A percentile compares a stretch with the other conserved stretches of the same genome.
Evolutionary conservation across 2,797 vertebrate genomes (phyloP).

Genomic region (Sibirionetta formosa): DNA sequence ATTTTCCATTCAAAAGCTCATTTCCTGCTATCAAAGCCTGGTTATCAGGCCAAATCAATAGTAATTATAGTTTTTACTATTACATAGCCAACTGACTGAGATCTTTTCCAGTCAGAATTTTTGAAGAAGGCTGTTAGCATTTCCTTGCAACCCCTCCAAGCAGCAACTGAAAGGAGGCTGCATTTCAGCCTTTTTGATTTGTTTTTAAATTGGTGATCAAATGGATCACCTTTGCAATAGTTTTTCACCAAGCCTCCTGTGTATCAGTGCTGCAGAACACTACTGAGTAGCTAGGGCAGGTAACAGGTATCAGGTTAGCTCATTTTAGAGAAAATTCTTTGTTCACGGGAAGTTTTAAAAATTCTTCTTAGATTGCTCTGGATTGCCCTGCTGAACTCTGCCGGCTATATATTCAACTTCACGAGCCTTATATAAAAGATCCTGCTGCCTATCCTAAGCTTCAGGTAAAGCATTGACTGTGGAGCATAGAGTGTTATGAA

Average conservation of each 20-base stretch:
- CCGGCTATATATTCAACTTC: slow-evolving; percentile 87
- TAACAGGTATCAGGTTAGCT: neutral
- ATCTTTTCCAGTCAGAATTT: neutral
- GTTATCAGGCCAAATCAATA: slow-evolving; percentile 37
- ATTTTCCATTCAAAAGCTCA: slow-evolving; percentile 35
- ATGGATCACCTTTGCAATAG: neutral
- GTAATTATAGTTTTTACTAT: neutral
- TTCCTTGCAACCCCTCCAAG: neutral
- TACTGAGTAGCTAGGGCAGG: neutral
- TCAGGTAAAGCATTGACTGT: slow-evolving; percentile 84
- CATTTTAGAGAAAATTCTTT: neutral
- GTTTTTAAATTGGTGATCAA: neutral
- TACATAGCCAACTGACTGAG: neutral
- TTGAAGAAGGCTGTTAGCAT: neutral
- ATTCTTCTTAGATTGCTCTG: slow-evolving; percentile 86
- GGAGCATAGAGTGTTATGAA: neutral
- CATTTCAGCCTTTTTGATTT: neutral
- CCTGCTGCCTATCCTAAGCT: slow-evolving; percentile 93
- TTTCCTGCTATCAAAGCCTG: neutral
- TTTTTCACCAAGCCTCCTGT: neutral
- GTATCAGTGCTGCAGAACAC: neutral
- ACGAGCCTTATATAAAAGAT: slow-evolving; percentile 96
- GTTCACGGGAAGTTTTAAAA: slow-evolving; percentile 10
- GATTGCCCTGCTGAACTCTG: slow-evolving; percentile 91
- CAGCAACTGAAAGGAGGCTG: neutral